A percentile compares a stretch with the other conserved stretches of the same genome.
These are phyloP conservation scores for Noctua fimbriata DNA, from an alignment of 2,888 invertebrate species.

Conservation along the genomic window DNA sequence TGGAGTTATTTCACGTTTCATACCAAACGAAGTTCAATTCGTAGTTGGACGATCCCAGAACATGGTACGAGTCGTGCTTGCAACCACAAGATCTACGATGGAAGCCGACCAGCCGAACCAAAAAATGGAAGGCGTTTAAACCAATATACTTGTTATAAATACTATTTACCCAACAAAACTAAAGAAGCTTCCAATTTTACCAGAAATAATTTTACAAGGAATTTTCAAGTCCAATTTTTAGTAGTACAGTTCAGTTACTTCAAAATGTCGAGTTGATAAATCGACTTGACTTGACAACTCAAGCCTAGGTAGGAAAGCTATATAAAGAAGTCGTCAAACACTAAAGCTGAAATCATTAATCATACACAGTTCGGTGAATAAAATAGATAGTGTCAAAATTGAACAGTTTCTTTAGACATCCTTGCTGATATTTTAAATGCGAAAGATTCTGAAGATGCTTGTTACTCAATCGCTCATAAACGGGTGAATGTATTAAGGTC, in stretches of 20 bases:
- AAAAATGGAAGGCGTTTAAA: too few relatives aligned
- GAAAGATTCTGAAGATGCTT: background rate
- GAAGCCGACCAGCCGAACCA: too few relatives aligned
- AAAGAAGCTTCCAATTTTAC: background rate
- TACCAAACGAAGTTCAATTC: too few relatives aligned
- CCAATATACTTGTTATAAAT: background rate
- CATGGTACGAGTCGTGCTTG: too few relatives aligned
- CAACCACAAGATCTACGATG: too few relatives aligned
- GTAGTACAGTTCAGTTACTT: background rate
- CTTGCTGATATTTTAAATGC: background rate
- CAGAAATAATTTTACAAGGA: background rate
- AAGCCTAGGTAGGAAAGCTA: slow-evolving; percentile 22
- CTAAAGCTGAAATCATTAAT: slow-evolving; percentile 32
- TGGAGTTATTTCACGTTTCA: too few relatives aligned
- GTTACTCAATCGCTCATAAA: background rate
- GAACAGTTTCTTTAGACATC: slow-evolving; percentile 11
- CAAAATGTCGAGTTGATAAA: slow-evolving; percentile 47
- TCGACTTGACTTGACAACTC: slow-evolving; percentile 18
- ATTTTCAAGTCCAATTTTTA: background rate
- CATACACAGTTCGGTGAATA: slow-evolving; percentile 31
- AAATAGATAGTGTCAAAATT: slow-evolving; percentile 43
- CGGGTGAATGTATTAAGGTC: background rate
- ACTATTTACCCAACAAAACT: background rate
- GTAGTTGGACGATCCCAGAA: too few relatives aligned
- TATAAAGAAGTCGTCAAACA: slow-evolving; percentile 26